These are phyloP conservation scores for Cebuella pygmaea DNA, from an alignment of 2,797 vertebrate genomes.

Conservation along the genomic window DNA sequence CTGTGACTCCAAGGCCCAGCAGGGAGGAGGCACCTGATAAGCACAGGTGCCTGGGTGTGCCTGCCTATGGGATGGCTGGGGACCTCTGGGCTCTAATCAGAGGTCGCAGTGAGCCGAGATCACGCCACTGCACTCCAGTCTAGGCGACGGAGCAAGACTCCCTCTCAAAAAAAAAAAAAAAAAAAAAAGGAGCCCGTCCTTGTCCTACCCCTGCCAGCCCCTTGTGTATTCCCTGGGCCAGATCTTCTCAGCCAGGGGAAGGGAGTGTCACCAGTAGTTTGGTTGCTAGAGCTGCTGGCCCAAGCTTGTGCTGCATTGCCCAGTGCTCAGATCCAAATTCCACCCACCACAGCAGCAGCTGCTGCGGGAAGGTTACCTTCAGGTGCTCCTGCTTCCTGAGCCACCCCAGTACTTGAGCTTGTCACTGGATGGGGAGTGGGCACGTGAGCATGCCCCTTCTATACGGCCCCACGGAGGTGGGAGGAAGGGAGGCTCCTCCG, in stretches of 20 bases:
- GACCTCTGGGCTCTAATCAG: neutral
- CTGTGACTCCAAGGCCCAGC: neutral
- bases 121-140: too few relatives aligned
- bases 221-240: neutral
- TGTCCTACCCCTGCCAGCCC: neutral
- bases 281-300: constrained; percentile 31
- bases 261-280: neutral
- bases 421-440: accelerated
- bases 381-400: neutral
- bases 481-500: neutral
- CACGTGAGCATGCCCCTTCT: accelerated
- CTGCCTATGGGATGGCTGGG: accelerated
- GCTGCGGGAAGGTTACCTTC: neutral
- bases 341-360: accelerated
- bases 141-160: too few relatives aligned
- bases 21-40: accelerated
- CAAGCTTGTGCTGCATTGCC: neutral
- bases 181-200: neutral
- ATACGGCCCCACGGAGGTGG: neutral
- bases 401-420: neutral
- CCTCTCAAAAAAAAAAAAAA: too few relatives aligned
- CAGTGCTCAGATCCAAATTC: neutral
- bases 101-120: too few relatives aligned
- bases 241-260: neutral
- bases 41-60: neutral